Evolutionary conservation across 2,888 invertebrate genomes (phyloP), one percentile per base, ranked within the genome.

Genomic region (Dasysyrphus tricinctus): DNA sequence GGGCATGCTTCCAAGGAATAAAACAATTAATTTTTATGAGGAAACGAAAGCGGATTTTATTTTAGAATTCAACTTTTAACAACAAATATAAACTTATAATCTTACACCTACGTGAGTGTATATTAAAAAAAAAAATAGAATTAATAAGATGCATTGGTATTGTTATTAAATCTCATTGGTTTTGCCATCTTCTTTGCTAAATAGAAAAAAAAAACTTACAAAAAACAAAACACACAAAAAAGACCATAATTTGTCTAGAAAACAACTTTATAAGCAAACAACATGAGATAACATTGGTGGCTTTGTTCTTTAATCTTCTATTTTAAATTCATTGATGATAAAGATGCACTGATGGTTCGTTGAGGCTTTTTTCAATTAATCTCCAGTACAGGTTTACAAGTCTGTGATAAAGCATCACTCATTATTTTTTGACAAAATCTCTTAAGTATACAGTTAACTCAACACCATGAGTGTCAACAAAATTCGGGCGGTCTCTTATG

Each of bases 381-480:
- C 57, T 80, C 29, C 81, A 85, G 85, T 85, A 37, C 34, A 42
- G 32, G 54, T 81, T 85, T 34, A 74, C 34, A 77, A 59, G 34
- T 81, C 74, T 69, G n/a, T 42, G 85, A 81, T 70, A 81, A 85
- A 81, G 77, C 85, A 85, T 74, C 85, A 29, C 54, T 24, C 24
- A 24, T 24, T 24, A 24, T 0, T 9, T n/a, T 37, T 73, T 59
- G 61, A 84, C 24, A 51, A 32, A 54, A 2, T 75, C 44, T 47
- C 34, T 61, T 47, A 70, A 65, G 49, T 57, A 34, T 44, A 42
- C 24, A 63, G n/a, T 65, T 24, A 47, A 72, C 24, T 5, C 8
- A 65, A n/a, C 24, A 14, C 12, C 42, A 77, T 85, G 81, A 81
- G 77, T 80, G 47, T 77, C 44, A 24, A 72, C 24, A 63, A n/a